Evolutionary conservation across 2,888 invertebrate genomes (phyloP).

Genomic region (Cataglyphis cursor): DNA sequence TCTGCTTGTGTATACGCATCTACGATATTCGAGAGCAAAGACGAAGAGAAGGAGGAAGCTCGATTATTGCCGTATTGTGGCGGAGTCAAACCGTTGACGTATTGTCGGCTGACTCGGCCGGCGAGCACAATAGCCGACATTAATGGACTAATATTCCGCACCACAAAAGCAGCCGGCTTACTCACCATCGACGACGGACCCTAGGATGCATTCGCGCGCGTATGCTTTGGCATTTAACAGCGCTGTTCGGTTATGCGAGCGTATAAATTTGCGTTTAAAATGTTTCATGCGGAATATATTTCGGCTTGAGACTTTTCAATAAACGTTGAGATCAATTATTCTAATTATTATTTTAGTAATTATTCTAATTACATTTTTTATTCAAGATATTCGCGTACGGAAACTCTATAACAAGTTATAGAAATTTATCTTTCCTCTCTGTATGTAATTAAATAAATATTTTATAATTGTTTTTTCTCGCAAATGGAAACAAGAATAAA

Average conservation of each 20-base stretch:
- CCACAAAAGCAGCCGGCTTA: constrained; percentile 74
- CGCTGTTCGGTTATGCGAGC: constrained; percentile 52
- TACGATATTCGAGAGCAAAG: constrained; percentile 64
- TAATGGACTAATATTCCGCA: constrained; percentile 78
- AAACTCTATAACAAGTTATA: not conserved
- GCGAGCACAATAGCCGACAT: constrained; percentile 74
- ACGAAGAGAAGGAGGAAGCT: constrained; percentile 73
- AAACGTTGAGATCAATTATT: constrained; percentile 3
- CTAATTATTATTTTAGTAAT: not conserved
- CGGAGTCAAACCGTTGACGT: constrained; percentile 79
- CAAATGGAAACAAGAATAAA: not conserved
- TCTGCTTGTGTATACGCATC: not conserved
- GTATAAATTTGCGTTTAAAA: constrained; percentile 1
- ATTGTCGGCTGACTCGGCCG: constrained; percentile 73
- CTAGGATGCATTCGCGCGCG: constrained; percentile 57
- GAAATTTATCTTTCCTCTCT: not conserved
- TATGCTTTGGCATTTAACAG: constrained; percentile 60
- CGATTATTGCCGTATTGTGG: constrained; percentile 79
- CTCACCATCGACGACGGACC: constrained; percentile 56
- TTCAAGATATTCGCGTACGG: not conserved
- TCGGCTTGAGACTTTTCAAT: not conserved
- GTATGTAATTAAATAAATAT: not conserved
- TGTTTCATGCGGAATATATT: constrained; percentile 18
- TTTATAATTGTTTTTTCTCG: not conserved
- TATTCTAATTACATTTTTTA: not conserved